Percentiles rank a stretch among this genome's conserved stretches.
phyloP scores from a whole-genome alignment of 2,888 invertebrate species.

The Drepana falcataria region DNA sequence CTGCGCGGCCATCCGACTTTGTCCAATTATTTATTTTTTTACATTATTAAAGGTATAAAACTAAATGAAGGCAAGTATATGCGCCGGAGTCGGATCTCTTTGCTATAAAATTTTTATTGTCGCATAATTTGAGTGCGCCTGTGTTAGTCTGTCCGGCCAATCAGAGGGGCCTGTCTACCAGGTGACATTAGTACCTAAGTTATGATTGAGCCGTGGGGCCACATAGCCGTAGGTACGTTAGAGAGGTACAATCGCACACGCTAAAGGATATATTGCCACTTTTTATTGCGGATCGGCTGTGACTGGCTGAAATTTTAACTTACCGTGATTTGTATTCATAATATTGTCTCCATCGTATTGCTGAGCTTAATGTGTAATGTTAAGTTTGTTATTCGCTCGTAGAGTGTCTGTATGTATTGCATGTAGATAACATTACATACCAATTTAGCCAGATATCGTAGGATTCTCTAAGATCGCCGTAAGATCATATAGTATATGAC shows the following conservation, averaged over 20 bases:
- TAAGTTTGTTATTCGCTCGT: too few relatives aligned
- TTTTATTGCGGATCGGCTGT: slow-evolving; percentile 26
- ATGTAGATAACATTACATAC: too few relatives aligned
- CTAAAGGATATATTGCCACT: slow-evolving; percentile 32
- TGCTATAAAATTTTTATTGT: slow-evolving; percentile 16
- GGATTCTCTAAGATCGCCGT: too few relatives aligned
- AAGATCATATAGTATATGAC: too few relatives aligned
- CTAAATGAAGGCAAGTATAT: slow-evolving; percentile 11
- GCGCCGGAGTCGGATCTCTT: slow-evolving; percentile 3
- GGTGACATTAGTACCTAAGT: slow-evolving; percentile 60
- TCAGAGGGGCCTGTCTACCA: slow-evolving; percentile 42
- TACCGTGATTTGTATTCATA: too few relatives aligned
- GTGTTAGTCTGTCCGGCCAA: slow-evolving; percentile 30
- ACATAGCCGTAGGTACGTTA: slow-evolving; percentile 65
- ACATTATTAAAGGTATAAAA: slow-evolving; percentile 20
- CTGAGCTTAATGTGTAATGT: too few relatives aligned
- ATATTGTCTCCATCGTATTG: too few relatives aligned
- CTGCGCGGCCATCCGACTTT: background rate
- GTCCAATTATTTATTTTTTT: background rate
- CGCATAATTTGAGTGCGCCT: slow-evolving; percentile 27
- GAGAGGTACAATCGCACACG: slow-evolving; percentile 54
- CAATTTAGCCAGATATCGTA: too few relatives aligned
- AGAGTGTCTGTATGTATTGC: too few relatives aligned
- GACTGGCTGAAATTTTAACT: slow-evolving; percentile 3
- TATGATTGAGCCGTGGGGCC: slow-evolving; percentile 62